phyloP scores from a whole-genome alignment of 2,113 vertebrate genomes.

The Saguinus midas region DNA sequence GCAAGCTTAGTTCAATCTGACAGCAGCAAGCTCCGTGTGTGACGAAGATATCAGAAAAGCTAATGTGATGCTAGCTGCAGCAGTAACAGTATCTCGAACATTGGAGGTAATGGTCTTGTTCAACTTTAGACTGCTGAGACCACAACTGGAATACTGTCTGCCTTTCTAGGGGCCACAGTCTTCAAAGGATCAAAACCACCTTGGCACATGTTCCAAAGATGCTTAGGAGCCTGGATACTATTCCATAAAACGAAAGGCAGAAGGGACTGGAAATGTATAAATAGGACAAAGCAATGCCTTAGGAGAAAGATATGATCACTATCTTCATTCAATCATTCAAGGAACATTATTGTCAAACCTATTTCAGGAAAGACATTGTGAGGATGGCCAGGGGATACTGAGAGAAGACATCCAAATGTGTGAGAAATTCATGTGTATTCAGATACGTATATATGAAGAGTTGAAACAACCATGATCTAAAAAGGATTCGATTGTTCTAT shows the following conservation, averaged over 20 bases:
- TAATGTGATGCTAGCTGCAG: not conserved
- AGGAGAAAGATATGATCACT: slow-evolving; percentile 1
- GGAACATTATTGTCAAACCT: slow-evolving; percentile 17
- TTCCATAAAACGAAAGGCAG: not conserved
- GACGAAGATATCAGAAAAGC: not conserved
- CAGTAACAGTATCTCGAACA: not conserved
- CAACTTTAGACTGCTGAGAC: not conserved
- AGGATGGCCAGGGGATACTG: not conserved
- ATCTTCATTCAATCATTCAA: slow-evolving; percentile 46
- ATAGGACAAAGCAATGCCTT: not conserved
- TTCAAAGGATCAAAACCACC: not conserved
- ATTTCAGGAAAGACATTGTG: not conserved
- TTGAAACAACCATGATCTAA: not conserved
- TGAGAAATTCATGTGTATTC: not conserved
- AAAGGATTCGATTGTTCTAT: not conserved
- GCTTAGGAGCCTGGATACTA: not conserved
- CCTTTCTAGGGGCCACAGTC: not conserved
- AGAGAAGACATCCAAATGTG: not conserved
- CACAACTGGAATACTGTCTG: not conserved
- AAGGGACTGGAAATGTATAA: not conserved
- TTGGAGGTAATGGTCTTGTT: not conserved
- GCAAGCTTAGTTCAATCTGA: not conserved
- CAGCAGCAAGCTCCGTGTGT: not conserved
- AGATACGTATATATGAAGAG: not conserved
- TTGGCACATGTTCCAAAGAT: not conserved